Evolutionary conservation across 2,888 invertebrate species (phyloP).

Genomic region (Copidosoma aretas): DNA sequence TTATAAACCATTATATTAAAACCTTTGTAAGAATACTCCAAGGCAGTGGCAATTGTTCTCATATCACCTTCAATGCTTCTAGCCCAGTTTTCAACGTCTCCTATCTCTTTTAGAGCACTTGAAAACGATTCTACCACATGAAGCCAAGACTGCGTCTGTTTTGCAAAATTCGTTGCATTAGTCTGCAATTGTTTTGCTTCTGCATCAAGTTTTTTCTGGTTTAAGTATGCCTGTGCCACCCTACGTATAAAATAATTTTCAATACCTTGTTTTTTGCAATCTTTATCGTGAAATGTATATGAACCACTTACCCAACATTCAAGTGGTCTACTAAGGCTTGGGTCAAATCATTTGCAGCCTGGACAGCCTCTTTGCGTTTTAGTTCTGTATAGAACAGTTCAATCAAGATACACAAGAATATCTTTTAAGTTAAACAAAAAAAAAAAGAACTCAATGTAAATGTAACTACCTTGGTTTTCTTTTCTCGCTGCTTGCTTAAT

Average conservation of each 20-base stretch:
- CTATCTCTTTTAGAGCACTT: slow-evolving; percentile 90
- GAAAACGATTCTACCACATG: slow-evolving; percentile 87
- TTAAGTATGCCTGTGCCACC: slow-evolving; percentile 92
- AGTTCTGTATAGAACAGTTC: slow-evolving; percentile 72
- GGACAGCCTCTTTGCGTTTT: slow-evolving; percentile 91
- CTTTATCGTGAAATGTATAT: background rate
- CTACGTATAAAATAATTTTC: slow-evolving; percentile 23
- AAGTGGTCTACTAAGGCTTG: slow-evolving; percentile 94
- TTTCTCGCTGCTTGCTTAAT: slow-evolving; percentile 78
- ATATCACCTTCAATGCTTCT: slow-evolving; percentile 96
- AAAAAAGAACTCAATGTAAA: background rate
- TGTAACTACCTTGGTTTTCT: slow-evolving; percentile 76
- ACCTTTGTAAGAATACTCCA: slow-evolving; percentile 92
- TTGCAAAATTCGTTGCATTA: slow-evolving; percentile 92
- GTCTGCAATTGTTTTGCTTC: slow-evolving; percentile 95
- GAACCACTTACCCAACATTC: slow-evolving; percentile 85
- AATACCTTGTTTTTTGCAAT: slow-evolving; percentile 8
- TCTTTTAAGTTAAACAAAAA: slow-evolving; percentile 7
- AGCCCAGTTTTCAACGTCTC: slow-evolving; percentile 99
- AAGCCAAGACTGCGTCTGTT: slow-evolving; percentile 98
- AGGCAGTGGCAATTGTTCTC: slow-evolving; percentile 86
- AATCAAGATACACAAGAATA: background rate
- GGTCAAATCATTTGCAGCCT: slow-evolving; percentile 90
- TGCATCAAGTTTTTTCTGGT: slow-evolving; percentile 95
- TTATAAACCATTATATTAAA: background rate